Evolutionary conservation across 2,113 vertebrate species (phyloP).

Genomic region (Osmerus mordax): DNA sequence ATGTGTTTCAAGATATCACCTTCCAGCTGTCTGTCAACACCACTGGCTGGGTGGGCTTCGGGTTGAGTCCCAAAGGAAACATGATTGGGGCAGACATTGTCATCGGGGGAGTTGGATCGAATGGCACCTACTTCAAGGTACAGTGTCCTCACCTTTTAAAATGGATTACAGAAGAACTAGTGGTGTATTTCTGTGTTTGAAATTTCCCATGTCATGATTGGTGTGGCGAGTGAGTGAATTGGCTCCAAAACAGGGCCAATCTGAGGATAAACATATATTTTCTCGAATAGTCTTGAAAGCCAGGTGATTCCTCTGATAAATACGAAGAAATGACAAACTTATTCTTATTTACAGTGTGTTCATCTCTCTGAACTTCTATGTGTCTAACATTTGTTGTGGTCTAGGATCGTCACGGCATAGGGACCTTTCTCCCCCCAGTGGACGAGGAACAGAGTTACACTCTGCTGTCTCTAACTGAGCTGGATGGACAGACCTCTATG

Average conservation of each 20-base stretch:
- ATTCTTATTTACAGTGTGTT: neutral
- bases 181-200: neutral
- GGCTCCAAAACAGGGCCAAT: too few relatives aligned
- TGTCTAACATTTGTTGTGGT: neutral
- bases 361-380: neutral
- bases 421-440: conserved; percentile 55
- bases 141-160: conserved; percentile 11
- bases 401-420: conserved; percentile 69
- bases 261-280: neutral
- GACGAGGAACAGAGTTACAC: conserved; percentile 74
- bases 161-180: neutral
- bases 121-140: conserved; percentile 73
- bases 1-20: conserved; percentile 57
- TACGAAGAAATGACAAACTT: neutral
- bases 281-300: neutral
- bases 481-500: conserved; percentile 64
- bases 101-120: conserved; percentile 63
- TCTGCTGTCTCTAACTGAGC: conserved; percentile 67
- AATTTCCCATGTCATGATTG: too few relatives aligned
- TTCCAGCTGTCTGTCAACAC: conserved; percentile 70
- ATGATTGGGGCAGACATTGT: conserved; percentile 71
- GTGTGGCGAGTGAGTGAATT: too few relatives aligned
- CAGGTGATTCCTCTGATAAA: too few relatives aligned
- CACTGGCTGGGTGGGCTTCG: conserved; percentile 75
- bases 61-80: conserved; percentile 63